A percentile compares a stretch with the other conserved stretches of the same genome.
These are phyloP conservation scores for Miltochrista miniata DNA, from an alignment of 2,888 invertebrate species.

Conservation along the genomic window DNA sequence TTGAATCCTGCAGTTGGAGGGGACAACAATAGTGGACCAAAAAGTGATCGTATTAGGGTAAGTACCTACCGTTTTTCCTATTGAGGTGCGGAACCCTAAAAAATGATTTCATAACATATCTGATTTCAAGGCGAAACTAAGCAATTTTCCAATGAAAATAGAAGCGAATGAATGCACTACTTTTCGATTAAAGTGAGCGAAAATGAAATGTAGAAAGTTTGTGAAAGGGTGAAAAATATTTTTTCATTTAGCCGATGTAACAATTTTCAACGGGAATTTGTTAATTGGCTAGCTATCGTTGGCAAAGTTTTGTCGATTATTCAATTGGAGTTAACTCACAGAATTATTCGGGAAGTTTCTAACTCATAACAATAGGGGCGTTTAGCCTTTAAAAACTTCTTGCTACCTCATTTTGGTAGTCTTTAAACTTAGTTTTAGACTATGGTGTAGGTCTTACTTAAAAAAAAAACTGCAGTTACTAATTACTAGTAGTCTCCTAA, in stretches of 20 bases:
- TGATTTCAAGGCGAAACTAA: too few relatives aligned
- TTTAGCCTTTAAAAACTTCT: slow-evolving; percentile 45
- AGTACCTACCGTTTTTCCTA: too few relatives aligned
- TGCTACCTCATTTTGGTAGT: slow-evolving; percentile 34
- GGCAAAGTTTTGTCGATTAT: slow-evolving; percentile 38
- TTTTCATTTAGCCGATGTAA: slow-evolving; percentile 16
- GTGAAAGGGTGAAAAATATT: slow-evolving; percentile 5
- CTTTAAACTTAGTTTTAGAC: slow-evolving; percentile 40
- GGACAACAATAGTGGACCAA: too few relatives aligned
- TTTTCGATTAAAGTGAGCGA: not conserved
- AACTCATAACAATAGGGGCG: slow-evolving; percentile 48
- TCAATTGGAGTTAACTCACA: slow-evolving; percentile 41
- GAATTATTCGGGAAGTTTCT: slow-evolving; percentile 50
- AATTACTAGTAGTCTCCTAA: too few relatives aligned
- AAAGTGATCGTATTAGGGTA: too few relatives aligned
- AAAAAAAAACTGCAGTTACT: too few relatives aligned
- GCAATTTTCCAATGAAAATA: too few relatives aligned
- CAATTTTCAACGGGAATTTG: slow-evolving; percentile 30
- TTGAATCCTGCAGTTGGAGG: too few relatives aligned
- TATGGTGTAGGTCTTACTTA: too few relatives aligned
- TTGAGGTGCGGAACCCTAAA: too few relatives aligned
- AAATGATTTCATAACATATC: too few relatives aligned
- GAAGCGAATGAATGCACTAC: too few relatives aligned
- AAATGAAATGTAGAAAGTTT: slow-evolving; percentile 1
- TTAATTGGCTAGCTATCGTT: slow-evolving; percentile 41